Percentiles rank a stretch among this genome's conserved stretches.
Evolutionary conservation across 92 coral and sea anemone species (phyloP).

Genomic region (Heliopora coerulea): DNA sequence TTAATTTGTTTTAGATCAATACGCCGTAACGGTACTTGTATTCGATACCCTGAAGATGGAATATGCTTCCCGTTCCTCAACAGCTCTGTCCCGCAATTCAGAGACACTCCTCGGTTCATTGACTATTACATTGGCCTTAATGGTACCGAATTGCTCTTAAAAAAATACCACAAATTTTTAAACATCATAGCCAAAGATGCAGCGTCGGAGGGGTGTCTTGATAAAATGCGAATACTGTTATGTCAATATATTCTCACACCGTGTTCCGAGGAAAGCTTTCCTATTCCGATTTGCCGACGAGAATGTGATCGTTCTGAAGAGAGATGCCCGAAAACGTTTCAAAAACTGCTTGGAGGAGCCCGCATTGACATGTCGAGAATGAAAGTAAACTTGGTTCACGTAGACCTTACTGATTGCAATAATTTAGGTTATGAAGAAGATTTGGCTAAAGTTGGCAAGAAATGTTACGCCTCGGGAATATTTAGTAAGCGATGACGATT

Average conservation of each 20-base stretch:
- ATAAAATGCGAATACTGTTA: conserved; percentile 58
- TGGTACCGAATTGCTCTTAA: conserved; percentile 58
- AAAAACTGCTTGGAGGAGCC: conserved; percentile 73
- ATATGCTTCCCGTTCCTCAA: conserved; percentile 60
- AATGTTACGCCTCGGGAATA: conserved; percentile 70
- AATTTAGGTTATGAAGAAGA: conserved; percentile 40
- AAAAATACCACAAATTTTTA: conserved; percentile 31
- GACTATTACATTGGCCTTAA: conserved; percentile 73
- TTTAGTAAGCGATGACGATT: conserved; percentile 59
- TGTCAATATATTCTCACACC: conserved; percentile 90
- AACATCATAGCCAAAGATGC: conserved; percentile 36
- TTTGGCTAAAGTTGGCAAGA: conserved; percentile 48
- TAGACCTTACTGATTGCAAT: conserved; percentile 74
- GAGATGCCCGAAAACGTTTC: conserved; percentile 60
- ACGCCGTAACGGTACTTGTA: conserved; percentile 67
- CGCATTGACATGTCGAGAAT: conserved; percentile 33
- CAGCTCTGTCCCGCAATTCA: conserved; percentile 55
- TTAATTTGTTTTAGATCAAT: conserved; percentile 14
- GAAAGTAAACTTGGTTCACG: conserved; percentile 63
- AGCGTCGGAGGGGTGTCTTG: conserved; percentile 40
- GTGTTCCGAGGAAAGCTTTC: conserved; percentile 59
- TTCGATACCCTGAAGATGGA: conserved; percentile 53
- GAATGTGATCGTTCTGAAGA: conserved; percentile 76
- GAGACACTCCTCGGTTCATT: conserved; percentile 69
- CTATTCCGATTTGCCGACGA: conserved; percentile 65